phyloP scores from a whole-genome alignment of 2,888 invertebrate genomes.

The Sylvicola cinctus region DNA sequence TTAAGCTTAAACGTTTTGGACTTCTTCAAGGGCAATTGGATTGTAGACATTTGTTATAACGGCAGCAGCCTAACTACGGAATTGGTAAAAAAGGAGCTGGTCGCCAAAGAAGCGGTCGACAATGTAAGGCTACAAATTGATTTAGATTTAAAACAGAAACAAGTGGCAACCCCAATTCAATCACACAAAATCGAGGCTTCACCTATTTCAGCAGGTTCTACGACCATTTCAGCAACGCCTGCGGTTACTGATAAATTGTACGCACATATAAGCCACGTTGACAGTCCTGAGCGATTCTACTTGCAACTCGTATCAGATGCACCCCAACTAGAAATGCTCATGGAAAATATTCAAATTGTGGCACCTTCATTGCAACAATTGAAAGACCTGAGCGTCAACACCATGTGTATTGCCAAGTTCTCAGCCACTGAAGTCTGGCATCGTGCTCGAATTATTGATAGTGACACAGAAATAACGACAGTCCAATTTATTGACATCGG shows the following conservation, averaged over 20 bases:
- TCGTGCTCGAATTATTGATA: conserved; percentile 68
- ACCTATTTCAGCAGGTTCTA: too few species aligned
- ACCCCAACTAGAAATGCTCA: conserved; percentile 34
- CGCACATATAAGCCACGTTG: conserved; percentile 41
- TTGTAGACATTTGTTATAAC: conserved; percentile 14
- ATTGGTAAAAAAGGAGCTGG: conserved; percentile 14
- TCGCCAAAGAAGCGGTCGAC: conserved; percentile 13
- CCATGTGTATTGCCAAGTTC: conserved; percentile 57
- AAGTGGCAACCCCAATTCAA: too few species aligned
- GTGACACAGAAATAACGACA: conserved; percentile 51
- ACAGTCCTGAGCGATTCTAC: conserved; percentile 57
- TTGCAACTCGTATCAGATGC: conserved; percentile 39
- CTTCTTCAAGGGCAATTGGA: conserved; percentile 14
- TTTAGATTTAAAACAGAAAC: conserved; percentile 11
- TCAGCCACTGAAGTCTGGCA: conserved; percentile 78
- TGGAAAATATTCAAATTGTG: conserved; percentile 39
- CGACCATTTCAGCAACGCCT: conserved; percentile 1
- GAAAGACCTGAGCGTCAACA: conserved; percentile 35
- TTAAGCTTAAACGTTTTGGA: conserved; percentile 18
- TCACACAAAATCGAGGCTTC: too few species aligned
- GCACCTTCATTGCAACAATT: conserved; percentile 31
- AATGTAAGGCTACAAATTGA: conserved; percentile 19
- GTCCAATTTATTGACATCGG: conserved; percentile 62
- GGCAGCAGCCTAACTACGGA: conserved; percentile 14
- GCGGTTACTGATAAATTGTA: not conserved